Evolutionary conservation across 2,888 invertebrate species (phyloP), one percentile per base, ranked within the genome.

Genomic region (Choristoneura rosaceana): DNA sequence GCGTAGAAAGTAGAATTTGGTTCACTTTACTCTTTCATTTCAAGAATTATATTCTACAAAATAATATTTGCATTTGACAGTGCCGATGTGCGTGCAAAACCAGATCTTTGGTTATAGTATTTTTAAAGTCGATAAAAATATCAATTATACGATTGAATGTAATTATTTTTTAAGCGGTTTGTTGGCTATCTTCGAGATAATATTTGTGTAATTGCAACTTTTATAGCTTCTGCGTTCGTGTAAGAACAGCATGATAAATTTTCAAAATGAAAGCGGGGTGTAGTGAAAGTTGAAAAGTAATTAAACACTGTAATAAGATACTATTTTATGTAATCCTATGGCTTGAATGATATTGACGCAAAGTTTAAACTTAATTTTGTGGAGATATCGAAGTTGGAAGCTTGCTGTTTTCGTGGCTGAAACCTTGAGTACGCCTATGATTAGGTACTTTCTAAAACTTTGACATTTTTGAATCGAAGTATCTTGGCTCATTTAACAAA

Each of bases 1-100:
- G 15, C 65, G 61, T 71, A 74, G 75, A 75, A 75, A 75, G 75
- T 69, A n/a, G 55, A 5, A 41, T 68, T 50, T 15, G 45, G 50
- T 9, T 50, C 38, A n/a, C 50, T 17, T 34, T 52, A 60, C 17
- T 70, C 43, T 50, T 70, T 64, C 58, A 45, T n/a, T 15, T 45
- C 17, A 34, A 70, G 25, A 58, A 70, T 15, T 60, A 60, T 45
- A n/a, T 52, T 41, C 4, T 34, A 52, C 61, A 61, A 61, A 62
- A 52, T 38, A 55, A 50, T 15, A 14, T 61, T 62, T 61, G 47
- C 69, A 34, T 61, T 61, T 65, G 64, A 38, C 14, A 25, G n/a
- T 55, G 34, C 55, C 55, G 17, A 10, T 15, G 50, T 47, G 45
- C 45, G 25, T 33, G 10, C 50, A n/a, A 64, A 64, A 64, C 33